Percentiles rank a stretch among this genome's conserved stretches.
phyloP scores from a whole-genome alignment of 2,888 invertebrate genomes.

The Eumerus sabulonum region DNA sequence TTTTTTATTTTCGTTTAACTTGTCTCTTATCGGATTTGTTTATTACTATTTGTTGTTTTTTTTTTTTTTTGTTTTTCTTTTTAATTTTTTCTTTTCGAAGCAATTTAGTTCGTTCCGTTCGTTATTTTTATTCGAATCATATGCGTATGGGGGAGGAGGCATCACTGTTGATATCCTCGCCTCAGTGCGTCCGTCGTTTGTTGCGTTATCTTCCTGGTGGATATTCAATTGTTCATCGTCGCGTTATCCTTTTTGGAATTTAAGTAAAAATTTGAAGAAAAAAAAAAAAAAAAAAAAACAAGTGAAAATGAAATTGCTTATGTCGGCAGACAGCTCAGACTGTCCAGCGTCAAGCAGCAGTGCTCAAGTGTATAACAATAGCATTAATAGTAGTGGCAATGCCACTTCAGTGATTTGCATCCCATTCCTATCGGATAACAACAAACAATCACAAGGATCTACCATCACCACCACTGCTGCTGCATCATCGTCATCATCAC shows the following conservation, averaged over 20 bases:
- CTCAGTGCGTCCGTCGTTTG: slow-evolving; percentile 49
- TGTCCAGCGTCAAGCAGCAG: slow-evolving; percentile 75
- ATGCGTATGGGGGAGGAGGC: slow-evolving; percentile 60
- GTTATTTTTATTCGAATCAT: slow-evolving; percentile 17
- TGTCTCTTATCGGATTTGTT: slow-evolving; percentile 25
- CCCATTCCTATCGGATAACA: slow-evolving; percentile 69
- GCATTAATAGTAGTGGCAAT: slow-evolving; percentile 57
- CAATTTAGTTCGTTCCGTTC: slow-evolving; percentile 2
- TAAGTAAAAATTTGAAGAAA: background rate
- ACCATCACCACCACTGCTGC: slow-evolving; percentile 24
- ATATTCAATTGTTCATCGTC: too few species aligned
- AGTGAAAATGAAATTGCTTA: slow-evolving; percentile 76
- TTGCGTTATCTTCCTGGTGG: too few species aligned
- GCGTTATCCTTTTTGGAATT: slow-evolving; percentile 15
- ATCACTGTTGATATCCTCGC: slow-evolving; percentile 39
- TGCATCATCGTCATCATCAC: slow-evolving; percentile 47
- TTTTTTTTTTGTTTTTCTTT: slow-evolving; percentile 18
- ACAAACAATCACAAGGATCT: slow-evolving; percentile 50
- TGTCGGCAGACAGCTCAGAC: slow-evolving; percentile 79
- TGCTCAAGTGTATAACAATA: slow-evolving; percentile 64
- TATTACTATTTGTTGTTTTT: too few species aligned
- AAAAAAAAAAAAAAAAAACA: slow-evolving; percentile 1
- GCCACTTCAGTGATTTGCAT: slow-evolving; percentile 76
- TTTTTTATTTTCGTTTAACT: background rate
- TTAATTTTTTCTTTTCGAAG: slow-evolving; percentile 19